A percentile compares a stretch with the other conserved stretches of the same genome.
Evolutionary conservation across 2,888 invertebrate genomes (phyloP).

Genomic region (Linnaemya tessellans): DNA sequence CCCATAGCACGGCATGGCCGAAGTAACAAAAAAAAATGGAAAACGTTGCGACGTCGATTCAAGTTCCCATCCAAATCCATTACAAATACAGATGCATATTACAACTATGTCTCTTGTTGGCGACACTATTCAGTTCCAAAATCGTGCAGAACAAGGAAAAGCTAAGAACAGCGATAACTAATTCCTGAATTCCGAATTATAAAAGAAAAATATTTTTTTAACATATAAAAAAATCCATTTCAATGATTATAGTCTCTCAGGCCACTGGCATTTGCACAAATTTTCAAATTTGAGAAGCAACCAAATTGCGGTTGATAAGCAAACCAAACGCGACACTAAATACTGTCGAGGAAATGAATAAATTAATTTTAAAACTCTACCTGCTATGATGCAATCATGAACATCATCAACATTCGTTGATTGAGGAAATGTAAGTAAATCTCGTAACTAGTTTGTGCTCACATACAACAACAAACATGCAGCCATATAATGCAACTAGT

Average conservation of each 20-base stretch:
- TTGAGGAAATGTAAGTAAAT: conserved; percentile 60
- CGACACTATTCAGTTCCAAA: too few species aligned
- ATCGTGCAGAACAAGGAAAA: too few species aligned
- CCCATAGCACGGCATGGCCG: too few species aligned
- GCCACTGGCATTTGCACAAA: background rate
- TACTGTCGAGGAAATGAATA: conserved; percentile 57
- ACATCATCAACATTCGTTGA: conserved; percentile 52
- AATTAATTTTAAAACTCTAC: conserved; percentile 55
- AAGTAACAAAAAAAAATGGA: too few species aligned
- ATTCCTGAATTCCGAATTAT: too few species aligned
- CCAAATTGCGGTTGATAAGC: conserved; percentile 55
- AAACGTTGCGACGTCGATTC: too few species aligned
- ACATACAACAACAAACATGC: background rate
- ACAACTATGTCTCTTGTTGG: too few species aligned
- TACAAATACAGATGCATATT: too few species aligned
- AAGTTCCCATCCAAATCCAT: too few species aligned
- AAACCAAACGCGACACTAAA: conserved; percentile 60
- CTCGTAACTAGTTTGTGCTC: conserved; percentile 17
- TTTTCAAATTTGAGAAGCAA: conserved; percentile 46
- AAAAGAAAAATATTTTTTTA: background rate
- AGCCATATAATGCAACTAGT: background rate
- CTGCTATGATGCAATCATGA: conserved; percentile 39
- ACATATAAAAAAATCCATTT: background rate
- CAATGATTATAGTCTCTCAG: background rate
- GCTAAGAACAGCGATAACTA: too few species aligned